Conservation (phyloP, 2,888 invertebrate species). For the Lacanobia oleracea region DNA sequence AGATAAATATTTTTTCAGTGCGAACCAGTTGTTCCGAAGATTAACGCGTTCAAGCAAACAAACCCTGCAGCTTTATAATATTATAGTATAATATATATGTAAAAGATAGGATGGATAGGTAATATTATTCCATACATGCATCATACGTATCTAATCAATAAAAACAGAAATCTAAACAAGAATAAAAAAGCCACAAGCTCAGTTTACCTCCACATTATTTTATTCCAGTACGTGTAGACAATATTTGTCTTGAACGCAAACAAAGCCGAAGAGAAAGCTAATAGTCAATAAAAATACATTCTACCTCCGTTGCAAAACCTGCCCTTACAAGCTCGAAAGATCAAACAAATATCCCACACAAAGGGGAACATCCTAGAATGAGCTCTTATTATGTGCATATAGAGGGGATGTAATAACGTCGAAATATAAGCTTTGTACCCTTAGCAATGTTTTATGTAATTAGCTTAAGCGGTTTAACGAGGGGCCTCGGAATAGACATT, state of each 20-base stretch:
- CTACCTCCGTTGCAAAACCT: slow-evolving; percentile 67
- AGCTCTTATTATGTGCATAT: slow-evolving; percentile 84
- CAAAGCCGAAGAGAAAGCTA: slow-evolving; percentile 42
- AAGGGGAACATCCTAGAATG: slow-evolving; percentile 81
- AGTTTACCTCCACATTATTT: slow-evolving; percentile 44
- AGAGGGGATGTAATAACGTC: slow-evolving; percentile 76
- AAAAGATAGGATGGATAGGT: too few relatives aligned
- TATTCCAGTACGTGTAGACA: slow-evolving; percentile 40
- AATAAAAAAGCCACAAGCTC: slow-evolving; percentile 31
- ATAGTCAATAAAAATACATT: slow-evolving; percentile 64
- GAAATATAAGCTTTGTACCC: slow-evolving; percentile 79
- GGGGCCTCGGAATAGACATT: slow-evolving; percentile 80
- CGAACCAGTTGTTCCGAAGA: too few relatives aligned
- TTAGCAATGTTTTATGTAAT: slow-evolving; percentile 86
- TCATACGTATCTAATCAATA: not conserved
- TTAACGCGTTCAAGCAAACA: too few relatives aligned
- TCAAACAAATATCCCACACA: slow-evolving; percentile 87
- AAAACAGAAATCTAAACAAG: not conserved
- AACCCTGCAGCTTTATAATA: too few relatives aligned
- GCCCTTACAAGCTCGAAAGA: slow-evolving; percentile 79
- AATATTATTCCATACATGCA: not conserved
- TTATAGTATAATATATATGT: not conserved
- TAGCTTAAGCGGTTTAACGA: slow-evolving; percentile 88
- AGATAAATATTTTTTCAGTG: too few relatives aligned
- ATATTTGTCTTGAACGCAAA: slow-evolving; percentile 47